Conservation (phyloP, 2,113 vertebrate species). For the Cephalopholis sonnerati region DNA sequence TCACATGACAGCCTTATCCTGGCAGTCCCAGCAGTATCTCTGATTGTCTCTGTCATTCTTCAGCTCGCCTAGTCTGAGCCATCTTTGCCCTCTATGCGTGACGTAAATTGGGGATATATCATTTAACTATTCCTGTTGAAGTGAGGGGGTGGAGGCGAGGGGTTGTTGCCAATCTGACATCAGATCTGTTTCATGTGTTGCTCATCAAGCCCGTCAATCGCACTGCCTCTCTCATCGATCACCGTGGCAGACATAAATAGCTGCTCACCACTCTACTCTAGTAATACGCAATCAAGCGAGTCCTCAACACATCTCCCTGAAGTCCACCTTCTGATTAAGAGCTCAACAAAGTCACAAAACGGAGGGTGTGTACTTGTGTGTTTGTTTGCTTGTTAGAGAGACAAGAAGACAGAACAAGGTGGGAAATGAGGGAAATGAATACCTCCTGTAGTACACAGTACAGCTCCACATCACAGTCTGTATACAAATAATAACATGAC, state of each 20-base stretch:
- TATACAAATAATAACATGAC: neutral
- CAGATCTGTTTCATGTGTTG: conserved; percentile 34
- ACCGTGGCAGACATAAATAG: conserved; percentile 53
- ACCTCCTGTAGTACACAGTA: neutral
- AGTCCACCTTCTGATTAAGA: conserved; percentile 38
- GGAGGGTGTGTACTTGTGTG: neutral
- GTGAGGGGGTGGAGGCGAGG: too few relatives aligned
- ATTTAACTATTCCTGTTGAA: too few relatives aligned
- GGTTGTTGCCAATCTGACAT: conserved; percentile 28
- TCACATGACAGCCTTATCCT: conserved; percentile 17
- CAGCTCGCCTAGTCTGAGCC: neutral
- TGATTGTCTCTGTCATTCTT: conserved; percentile 24
- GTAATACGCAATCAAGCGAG: conserved; percentile 51
- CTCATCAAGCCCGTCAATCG: conserved; percentile 49
- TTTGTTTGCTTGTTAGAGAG: neutral
- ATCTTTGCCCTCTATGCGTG: neutral
- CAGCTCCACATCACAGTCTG: neutral
- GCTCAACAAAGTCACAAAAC: conserved; percentile 43
- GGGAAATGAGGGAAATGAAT: neutral
- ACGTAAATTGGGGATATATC: neutral
- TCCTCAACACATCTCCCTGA: conserved; percentile 39
- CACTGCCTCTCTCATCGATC: conserved; percentile 38
- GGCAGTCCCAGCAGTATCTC: neutral
- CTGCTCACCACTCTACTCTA: conserved; percentile 28
- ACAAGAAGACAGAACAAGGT: neutral